phyloP scores from a whole-genome alignment of 2,888 invertebrate genomes.

The Spodoptera littoralis region DNA sequence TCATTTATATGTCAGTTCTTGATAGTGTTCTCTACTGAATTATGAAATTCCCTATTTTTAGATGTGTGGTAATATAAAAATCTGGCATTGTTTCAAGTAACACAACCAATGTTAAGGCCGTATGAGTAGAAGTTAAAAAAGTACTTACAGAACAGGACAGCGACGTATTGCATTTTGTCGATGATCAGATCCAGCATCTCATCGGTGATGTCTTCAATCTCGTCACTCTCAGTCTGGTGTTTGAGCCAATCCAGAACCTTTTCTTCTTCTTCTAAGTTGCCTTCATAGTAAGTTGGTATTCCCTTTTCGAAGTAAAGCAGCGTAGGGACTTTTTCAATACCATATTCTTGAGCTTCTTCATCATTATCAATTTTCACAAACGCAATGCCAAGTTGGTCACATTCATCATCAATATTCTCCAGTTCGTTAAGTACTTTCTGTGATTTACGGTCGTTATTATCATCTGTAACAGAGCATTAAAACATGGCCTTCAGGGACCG shows the following conservation, averaged over 20 bases:
- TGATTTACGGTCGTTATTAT: slow-evolving; percentile 96
- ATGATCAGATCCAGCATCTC: slow-evolving; percentile 97
- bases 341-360: slow-evolving; percentile 96
- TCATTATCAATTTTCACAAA: slow-evolving; percentile 97
- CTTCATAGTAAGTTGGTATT: slow-evolving; percentile 93
- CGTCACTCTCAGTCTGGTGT: slow-evolving; percentile 95
- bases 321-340: slow-evolving; percentile 95
- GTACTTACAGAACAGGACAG: slow-evolving; percentile 96
- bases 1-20: slow-evolving; percentile 87
- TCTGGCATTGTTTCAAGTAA: slow-evolving; percentile 72
- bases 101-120: slow-evolving; percentile 66
- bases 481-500: slow-evolving; percentile 14
- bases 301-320: slow-evolving; percentile 95
- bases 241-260: slow-evolving; percentile 96
- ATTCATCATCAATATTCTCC: slow-evolving; percentile 98
- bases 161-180: slow-evolving; percentile 95
- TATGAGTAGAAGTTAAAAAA: slow-evolving; percentile 45
- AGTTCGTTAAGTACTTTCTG: slow-evolving; percentile 95
- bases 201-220: slow-evolving; percentile 98
- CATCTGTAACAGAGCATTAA: slow-evolving; percentile 89
- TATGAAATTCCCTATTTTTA: slow-evolving; percentile 60
- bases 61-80: slow-evolving; percentile 64
- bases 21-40: slow-evolving; percentile 67
- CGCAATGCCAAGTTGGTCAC: slow-evolving; percentile 95
- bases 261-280: slow-evolving; percentile 96